Base-by-base conservation (phyloP, 2,888 invertebrate genomes). In the Hemistola chrysoprasaria region DNA sequence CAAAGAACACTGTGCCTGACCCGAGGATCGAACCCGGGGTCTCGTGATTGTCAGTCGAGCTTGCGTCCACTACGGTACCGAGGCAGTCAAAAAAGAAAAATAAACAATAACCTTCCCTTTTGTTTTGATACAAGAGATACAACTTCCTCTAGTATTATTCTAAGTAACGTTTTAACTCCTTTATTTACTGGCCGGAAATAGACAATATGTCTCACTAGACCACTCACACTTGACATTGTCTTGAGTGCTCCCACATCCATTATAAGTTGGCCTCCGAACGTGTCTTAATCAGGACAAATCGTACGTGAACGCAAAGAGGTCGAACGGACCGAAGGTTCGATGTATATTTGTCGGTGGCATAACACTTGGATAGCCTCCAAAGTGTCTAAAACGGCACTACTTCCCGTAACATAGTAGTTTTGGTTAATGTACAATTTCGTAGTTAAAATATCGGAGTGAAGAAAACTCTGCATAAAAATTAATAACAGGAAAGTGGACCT, bases 341-440 rank as follows among this genome's bases (percentile, higher is more conserved):
- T n/a, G 34, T 53, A 53, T 33, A 47, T 40, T 67, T 63, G 75
- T 40, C 32, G 37, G 22, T 50, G 50, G 51, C 53, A 61, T 56
- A 56, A 58, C 56, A 75, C 70, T 83, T 83, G 83, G 83, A 80
- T 59, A 55, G 56, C 58, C 56, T 81, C 82, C 83, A 83, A 81
- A 78, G 71, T 75, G 73, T 74, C 72, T 65, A 62, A 64, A 73
- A 74, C 59, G 64, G 59, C 45, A 61, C 66, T 71, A 71, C 66
- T 76, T 62, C 60, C 67, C 50, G 71, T 74, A 71, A 78, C 75
- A 71, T 73, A 71, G 75, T 69, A 64, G 65, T 75, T 72, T 67
- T 54, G 50, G 56, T 71, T n/a, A 60, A 60, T 59, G 51, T 64
- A 61, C 56, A 34, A 30, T 39, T 32, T 28, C 24, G 37, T 40